Evolutionary conservation across 2,113 vertebrate species (phyloP).

Genomic region (Phoenicopterus ruber): DNA sequence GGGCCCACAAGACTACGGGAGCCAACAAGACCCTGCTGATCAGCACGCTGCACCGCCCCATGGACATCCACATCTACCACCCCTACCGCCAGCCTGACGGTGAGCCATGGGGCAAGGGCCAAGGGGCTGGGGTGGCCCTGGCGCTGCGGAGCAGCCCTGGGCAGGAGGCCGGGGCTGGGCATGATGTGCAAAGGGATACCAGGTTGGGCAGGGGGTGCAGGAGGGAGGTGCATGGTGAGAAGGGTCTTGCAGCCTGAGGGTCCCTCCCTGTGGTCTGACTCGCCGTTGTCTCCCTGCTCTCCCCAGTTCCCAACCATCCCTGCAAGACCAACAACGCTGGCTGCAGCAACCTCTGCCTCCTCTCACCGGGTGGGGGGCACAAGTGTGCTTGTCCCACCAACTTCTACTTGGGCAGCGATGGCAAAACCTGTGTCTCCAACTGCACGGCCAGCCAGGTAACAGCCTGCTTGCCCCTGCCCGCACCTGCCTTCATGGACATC

Average conservation of each 20-base stretch:
- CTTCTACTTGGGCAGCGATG: slow-evolving; percentile 91
- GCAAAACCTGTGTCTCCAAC: slow-evolving; percentile 93
- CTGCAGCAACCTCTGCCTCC: slow-evolving; percentile 95
- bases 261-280: neutral
- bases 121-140: neutral
- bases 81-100: slow-evolving; percentile 89
- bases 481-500: neutral
- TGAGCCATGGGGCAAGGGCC: neutral
- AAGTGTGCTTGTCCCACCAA: slow-evolving; percentile 96
- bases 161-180: neutral
- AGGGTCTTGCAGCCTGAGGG: neutral
- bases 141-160: neutral
- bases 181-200: rapidly evolving
- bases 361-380: slow-evolving; percentile 86
- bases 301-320: slow-evolving; percentile 87
- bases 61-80: slow-evolving; percentile 97
- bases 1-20: slow-evolving; percentile 91
- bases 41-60: slow-evolving; percentile 93
- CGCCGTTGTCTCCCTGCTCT: neutral
- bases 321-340: slow-evolving; percentile 90
- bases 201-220: neutral
- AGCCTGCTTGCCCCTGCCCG: neutral
- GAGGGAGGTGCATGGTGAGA: rapidly evolving
- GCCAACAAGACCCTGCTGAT: slow-evolving; percentile 89
- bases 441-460: slow-evolving; percentile 95